A percentile compares a stretch with the other conserved stretches of the same genome.
Evolutionary conservation across 2,888 invertebrate species (phyloP).

Genomic region (Cantharis rufa): DNA sequence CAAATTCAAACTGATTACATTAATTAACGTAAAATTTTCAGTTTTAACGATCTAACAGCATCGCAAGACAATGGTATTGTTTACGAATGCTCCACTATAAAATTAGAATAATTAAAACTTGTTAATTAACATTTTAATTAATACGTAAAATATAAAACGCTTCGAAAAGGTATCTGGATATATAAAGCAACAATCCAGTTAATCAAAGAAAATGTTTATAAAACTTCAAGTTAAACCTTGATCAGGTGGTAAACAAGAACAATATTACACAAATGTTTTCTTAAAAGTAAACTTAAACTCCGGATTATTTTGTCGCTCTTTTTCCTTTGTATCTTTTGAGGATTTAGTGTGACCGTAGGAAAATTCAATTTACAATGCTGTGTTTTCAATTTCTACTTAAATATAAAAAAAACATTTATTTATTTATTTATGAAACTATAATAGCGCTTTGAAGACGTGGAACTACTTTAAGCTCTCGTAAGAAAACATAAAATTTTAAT

Average conservation of each 20-base stretch:
- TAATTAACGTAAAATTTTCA: background rate
- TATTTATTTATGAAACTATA: background rate
- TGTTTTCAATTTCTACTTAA: background rate
- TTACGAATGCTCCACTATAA: background rate
- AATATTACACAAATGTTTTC: slow-evolving; percentile 15
- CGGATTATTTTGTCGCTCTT: background rate
- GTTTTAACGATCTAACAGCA: background rate
- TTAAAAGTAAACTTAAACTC: slow-evolving; percentile 11
- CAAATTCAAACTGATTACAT: background rate
- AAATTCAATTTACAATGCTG: background rate
- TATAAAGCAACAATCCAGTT: background rate
- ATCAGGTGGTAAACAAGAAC: slow-evolving; percentile 22
- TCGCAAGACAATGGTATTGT: background rate
- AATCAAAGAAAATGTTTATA: background rate
- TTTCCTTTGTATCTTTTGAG: background rate
- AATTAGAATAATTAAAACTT: background rate
- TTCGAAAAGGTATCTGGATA: background rate
- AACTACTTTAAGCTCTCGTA: background rate
- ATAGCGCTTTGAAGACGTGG: background rate
- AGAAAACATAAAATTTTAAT: background rate
- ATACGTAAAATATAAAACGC: background rate
- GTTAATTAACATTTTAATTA: background rate
- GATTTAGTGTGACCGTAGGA: background rate
- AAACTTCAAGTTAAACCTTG: background rate
- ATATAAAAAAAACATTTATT: background rate